Base-by-base conservation (phyloP, 2,113 vertebrate species). In the Bombycilla garrulus region DNA sequence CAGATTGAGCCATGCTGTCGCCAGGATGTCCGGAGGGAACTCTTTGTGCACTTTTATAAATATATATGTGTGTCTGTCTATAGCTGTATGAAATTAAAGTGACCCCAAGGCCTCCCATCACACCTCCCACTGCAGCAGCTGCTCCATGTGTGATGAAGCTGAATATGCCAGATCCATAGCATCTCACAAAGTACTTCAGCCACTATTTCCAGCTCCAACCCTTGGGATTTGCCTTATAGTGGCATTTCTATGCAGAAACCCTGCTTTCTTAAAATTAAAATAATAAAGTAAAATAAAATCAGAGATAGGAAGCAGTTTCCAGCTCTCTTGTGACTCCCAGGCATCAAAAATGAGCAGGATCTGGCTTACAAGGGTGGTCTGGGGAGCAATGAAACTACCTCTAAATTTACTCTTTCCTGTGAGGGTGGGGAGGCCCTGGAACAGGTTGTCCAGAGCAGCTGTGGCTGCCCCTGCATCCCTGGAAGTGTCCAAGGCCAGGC, bases 101-200 rank as follows among this genome's bases (percentile, higher is more conserved):
- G 57, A 38, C 28, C 58, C 70, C 38, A 4, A 16, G 23, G 20
- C 33, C 8, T 50, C 70, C 80, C 44, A 10, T 7, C 47, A 16
- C 11, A 1, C 8, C 40, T 74, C 26, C 65, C 2, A 9, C 60
- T 22, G 5, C 1, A 40, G 56, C 64, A 78, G 56, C 57, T 31
- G 16, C 56, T 40, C 16, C 2, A 2, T 1, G 10, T 7, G 62
- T 6, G 70, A 12, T 4, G 40, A 62, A 88, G 54, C 28, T 18
- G 26, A 47, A 11, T 5, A 38, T 11, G 6, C 31, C 0, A 0
- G 44, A 42, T 40, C 35, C 19, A 2, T 13, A 9, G 64, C 40
- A 28, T 25, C 54, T n/a, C 3, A 1, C 33, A 1, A 38, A 44
- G 20, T 1, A 10, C 35, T 77, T 70, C 76, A 66, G 66, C 14